Evolutionary conservation across 2,888 invertebrate species (phyloP), one percentile per base, ranked within the genome.

Genomic region (Nephrotoma appendiculata): DNA sequence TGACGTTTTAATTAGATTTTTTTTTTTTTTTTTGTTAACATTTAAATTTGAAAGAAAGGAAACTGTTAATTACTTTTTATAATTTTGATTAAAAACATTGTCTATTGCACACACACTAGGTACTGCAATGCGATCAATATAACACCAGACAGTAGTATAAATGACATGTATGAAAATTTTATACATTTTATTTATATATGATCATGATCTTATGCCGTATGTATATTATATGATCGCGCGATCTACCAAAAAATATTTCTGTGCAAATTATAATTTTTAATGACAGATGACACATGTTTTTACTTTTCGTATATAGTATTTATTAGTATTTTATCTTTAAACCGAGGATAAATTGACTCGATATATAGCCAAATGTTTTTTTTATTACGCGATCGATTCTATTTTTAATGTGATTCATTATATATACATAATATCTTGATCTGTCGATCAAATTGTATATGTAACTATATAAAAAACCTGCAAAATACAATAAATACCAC

Each of bases 1-100:
- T 84, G 84, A 84, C 84, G 84, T 84, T 84, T 84, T 84, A 84
- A 84, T 84, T 84, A 84, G 84, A 42, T 84, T 84, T 84, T 84
- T n/a, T 71, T 52, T 71, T 52, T 19, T 19, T 19, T 19, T 52
- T 52, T 52, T 71, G 6, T 71, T 71, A 71, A 71, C 71, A 71
- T 71, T 71, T 71, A 71, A 31, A 31, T 31, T 31, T 31, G 31
- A 31, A 71, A 84, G 84, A 84, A 84, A 84, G 84, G 84, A 84
- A 84, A 84, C 84, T 84, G 84, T 84, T 84, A 84, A 84, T 84
- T 84, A 84, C 84, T 84, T 84, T 84, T 41, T 84, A 42, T 84
- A 42, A 84, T 84, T 84, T 84, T 41, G 43, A 84, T 84, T 42
- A 84, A 84, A 84, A 71, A 71, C 71, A 71, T 71, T 71, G 71